Percentiles rank a stretch among this genome's conserved stretches.
These are phyloP conservation scores for Catagonus wagneri DNA, from an alignment of 2,113 vertebrate species.

Conservation along the genomic window DNA sequence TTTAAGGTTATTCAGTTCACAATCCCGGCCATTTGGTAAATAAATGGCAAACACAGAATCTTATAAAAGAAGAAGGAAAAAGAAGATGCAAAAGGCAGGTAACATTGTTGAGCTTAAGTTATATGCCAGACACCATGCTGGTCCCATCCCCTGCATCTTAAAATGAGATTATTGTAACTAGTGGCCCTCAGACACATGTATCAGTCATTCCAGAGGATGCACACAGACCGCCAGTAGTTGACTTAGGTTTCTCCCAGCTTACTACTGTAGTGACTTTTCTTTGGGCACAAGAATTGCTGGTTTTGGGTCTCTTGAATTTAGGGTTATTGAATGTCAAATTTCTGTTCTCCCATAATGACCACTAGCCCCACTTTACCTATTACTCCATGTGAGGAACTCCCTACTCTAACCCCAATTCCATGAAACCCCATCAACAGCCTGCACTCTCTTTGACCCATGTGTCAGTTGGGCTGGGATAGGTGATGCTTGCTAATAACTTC, in stretches of 20 bases:
- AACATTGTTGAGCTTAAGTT: not conserved
- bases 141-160: not conserved
- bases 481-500: not conserved
- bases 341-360: not conserved
- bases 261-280: not conserved
- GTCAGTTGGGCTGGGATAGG: not conserved
- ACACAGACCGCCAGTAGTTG: not conserved
- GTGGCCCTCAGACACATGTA: not conserved
- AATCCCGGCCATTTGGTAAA: not conserved
- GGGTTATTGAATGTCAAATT: not conserved
- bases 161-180: not conserved
- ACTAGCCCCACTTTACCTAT: not conserved
- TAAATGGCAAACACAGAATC: not conserved
- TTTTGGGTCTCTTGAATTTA: not conserved
- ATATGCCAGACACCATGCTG: not conserved
- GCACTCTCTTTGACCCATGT: not conserved
- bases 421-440: not conserved
- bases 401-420: not conserved
- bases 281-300: not conserved
- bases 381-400: not conserved
- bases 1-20: not conserved
- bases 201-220: not conserved
- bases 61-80: not conserved
- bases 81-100: not conserved
- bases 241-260: not conserved